Base-by-base conservation (phyloP, 2,797 vertebrate genomes). In the Picus viridis region DNA sequence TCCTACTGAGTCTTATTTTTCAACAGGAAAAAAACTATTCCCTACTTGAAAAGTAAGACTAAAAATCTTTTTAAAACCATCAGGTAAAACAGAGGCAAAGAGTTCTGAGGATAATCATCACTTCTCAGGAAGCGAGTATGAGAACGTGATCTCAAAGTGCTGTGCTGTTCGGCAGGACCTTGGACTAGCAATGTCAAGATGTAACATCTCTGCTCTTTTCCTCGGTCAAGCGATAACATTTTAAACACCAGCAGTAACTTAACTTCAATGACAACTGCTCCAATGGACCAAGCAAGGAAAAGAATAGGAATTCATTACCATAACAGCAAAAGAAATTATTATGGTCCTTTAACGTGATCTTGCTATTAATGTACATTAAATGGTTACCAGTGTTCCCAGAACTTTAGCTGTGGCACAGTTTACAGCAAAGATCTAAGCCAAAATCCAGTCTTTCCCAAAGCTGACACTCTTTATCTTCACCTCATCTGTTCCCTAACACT, bases 151-250 rank as follows among this genome's bases (percentile, higher is more conserved):
- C 68, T 67, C 45, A 34, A 64, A 29, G 13, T n/a, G 24, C 47
- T 57, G 19, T 69, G 49, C 14, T 70, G 6, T 68, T 94, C 90
- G 90, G 69, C 83, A 92, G 77, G 43, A 89, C 57, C 74, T 80
- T 67, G 84, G 13, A 73, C 30, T 81, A 54, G 17, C 32, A 82
- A 81, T 92, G 80, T 70, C 89, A 94, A 90, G 79, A 75, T 57
- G 78, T 90, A 62, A 77, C 78, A 91, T 83, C 73, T 77, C 34
- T 90, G 75, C 73, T 59, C 15, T 96, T 86, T 88, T 76, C 74
- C 80, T 12, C 1, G n/a, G 41, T 67, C 57, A 1, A 83, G 49
- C 1, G 19, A 78, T 83, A 93, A 92, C 39, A 47, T 45, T 87
- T 83, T 70, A 73, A 79, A 34, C 15, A 64, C 61, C 45, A 62